Conservation (phyloP, 2,797 vertebrate species). For the Myripristis jacobus region DNA sequence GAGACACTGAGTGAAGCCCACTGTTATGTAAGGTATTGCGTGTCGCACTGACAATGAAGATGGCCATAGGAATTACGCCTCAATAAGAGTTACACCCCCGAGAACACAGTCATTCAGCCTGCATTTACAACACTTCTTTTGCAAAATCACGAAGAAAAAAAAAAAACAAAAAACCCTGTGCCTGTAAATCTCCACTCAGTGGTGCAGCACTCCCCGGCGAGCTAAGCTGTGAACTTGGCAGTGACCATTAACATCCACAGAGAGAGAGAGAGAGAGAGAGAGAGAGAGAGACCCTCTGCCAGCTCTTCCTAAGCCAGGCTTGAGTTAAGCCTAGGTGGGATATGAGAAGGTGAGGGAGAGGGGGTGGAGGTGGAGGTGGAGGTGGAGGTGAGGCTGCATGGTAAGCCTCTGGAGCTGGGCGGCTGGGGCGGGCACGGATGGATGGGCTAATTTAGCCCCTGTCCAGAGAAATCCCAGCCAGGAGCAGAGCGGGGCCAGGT, state of each 20-base stretch:
- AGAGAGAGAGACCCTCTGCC: background rate
- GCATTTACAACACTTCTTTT: background rate
- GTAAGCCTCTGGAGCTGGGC: background rate
- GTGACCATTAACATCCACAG: background rate
- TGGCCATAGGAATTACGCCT: too few relatives aligned
- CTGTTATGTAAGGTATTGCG: constrained; percentile 7
- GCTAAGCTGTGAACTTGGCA: constrained; percentile 1
- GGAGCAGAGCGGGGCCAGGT: constrained; percentile 42
- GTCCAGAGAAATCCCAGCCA: constrained; percentile 48
- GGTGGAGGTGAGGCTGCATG: constrained; percentile 3
- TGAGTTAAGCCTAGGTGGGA: constrained; percentile 39
- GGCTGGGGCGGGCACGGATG: constrained; percentile 17
- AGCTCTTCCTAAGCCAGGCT: constrained; percentile 34
- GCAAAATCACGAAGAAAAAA: background rate
- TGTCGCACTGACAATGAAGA: constrained; percentile 22
- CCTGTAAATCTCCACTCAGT: constrained; percentile 3
- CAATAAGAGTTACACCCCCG: background rate
- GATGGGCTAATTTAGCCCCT: constrained; percentile 50
- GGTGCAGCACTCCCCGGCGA: background rate
- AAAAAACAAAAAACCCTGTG: background rate
- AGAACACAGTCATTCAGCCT: background rate
- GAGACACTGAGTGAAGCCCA: background rate
- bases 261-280: background rate
- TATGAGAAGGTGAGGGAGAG: background rate
- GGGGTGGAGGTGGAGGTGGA: background rate